Evolutionary conservation across 92 coral and sea anemone genomes (phyloP).

Genomic region (Montipora capitata): DNA sequence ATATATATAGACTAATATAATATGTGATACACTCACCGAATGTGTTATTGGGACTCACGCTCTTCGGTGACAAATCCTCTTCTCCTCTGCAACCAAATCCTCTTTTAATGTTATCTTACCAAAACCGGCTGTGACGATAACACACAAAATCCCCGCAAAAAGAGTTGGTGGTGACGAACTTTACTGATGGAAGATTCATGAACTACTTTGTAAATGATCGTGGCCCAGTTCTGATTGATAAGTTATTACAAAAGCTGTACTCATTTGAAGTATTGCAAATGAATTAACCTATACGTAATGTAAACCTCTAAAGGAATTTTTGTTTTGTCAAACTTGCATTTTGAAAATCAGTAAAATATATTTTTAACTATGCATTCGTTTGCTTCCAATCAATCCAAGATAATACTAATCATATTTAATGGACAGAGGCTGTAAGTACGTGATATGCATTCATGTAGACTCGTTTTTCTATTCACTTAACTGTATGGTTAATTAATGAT

Average conservation of each 20-base stretch:
- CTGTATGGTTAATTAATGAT: not conserved
- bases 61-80: no score
- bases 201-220: not conserved
- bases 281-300: no score
- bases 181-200: not conserved
- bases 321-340: not conserved
- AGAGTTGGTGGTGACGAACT: not conserved
- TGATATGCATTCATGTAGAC: no score
- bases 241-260: not conserved
- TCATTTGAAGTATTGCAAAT: not conserved
- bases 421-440: not conserved
- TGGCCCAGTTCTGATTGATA: not conserved
- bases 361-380: no score
- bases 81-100: not conserved
- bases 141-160: slow-evolving; percentile 1
- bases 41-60: no score
- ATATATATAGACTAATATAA: no score
- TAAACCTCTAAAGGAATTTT: no score
- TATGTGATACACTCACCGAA: no score
- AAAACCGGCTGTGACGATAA: slow-evolving; percentile 4
- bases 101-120: not conserved
- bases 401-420: no score
- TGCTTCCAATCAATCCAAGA: no score
- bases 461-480: no score
- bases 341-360: no score